Evolutionary conservation across 2,113 vertebrate genomes (phyloP).

Genomic region (Epinephelus lanceolatus): DNA sequence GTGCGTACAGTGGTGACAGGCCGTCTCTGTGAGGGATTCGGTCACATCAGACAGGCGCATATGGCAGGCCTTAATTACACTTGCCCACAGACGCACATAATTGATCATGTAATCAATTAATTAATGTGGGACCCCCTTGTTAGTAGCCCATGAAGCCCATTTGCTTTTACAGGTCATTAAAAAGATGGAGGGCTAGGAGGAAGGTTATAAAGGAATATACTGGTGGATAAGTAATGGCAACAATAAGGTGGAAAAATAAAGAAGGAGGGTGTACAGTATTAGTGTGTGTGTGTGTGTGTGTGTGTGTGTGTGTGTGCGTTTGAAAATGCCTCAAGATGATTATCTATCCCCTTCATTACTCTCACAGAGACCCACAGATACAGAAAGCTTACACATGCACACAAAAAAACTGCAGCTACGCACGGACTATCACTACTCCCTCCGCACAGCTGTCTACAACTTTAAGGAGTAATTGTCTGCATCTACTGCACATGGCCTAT

Average conservation of each 20-base stretch:
- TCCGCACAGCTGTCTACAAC: constrained; percentile 43
- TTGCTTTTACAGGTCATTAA: constrained; percentile 80
- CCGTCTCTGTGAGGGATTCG: constrained; percentile 62
- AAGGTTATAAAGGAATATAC: constrained; percentile 62
- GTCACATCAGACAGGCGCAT: constrained; percentile 66
- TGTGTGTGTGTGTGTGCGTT: constrained; percentile 19
- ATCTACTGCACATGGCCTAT: constrained; percentile 32
- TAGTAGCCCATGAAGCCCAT: constrained; percentile 74
- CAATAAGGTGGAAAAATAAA: constrained; percentile 40
- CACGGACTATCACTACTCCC: constrained; percentile 23
- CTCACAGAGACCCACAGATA: constrained; percentile 15
- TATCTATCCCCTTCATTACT: constrained; percentile 43
- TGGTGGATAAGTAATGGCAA: constrained; percentile 52
- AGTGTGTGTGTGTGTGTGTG: constrained; percentile 1
- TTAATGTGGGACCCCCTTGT: constrained; percentile 59
- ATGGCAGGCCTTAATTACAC: constrained; percentile 75
- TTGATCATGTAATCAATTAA: constrained; percentile 83
- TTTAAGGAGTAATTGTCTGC: constrained; percentile 46
- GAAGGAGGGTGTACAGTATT: constrained; percentile 22
- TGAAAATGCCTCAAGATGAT: constrained; percentile 32
- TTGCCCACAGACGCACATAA: constrained; percentile 67
- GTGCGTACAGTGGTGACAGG: constrained; percentile 45
- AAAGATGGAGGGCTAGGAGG: constrained; percentile 69
- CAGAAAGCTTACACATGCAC: constrained; percentile 28
- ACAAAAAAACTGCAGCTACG: constrained; percentile 19